phyloP scores from a whole-genome alignment of 2,113 vertebrate genomes.

The Sula dactylatra region DNA sequence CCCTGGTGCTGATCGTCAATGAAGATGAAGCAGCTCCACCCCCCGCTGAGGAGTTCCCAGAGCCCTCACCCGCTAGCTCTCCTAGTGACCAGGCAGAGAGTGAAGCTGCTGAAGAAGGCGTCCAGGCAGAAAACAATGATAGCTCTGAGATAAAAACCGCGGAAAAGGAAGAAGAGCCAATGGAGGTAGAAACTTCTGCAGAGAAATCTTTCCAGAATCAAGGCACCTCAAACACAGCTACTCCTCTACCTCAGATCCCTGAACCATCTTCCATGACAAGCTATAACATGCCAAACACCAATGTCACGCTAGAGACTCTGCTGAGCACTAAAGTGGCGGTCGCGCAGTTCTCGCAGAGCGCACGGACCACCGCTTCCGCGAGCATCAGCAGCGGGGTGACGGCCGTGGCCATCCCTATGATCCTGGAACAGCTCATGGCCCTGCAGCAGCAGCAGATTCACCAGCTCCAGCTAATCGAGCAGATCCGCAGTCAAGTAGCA shows the following conservation, averaged over 20 bases:
- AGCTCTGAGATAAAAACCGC: slow-evolving; percentile 75
- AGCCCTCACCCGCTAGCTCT: slow-evolving; percentile 87
- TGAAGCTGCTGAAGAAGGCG: slow-evolving; percentile 85
- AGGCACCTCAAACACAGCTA: slow-evolving; percentile 78
- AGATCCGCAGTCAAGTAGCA: slow-evolving; percentile 96
- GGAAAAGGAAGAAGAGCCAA: slow-evolving; percentile 89
- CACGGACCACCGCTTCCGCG: slow-evolving; percentile 68
- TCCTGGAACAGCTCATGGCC: slow-evolving; percentile 95
- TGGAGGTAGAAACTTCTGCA: slow-evolving; percentile 87
- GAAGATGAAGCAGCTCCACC: slow-evolving; percentile 89
- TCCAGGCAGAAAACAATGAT: slow-evolving; percentile 78
- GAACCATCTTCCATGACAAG: slow-evolving; percentile 77
- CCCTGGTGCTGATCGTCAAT: slow-evolving; percentile 91
- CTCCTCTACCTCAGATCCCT: slow-evolving; percentile 84
- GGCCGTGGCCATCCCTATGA: slow-evolving; percentile 92
- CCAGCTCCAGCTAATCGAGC: slow-evolving; percentile 97
- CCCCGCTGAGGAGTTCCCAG: slow-evolving; percentile 80
- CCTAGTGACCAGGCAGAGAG: slow-evolving; percentile 88
- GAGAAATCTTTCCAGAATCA: slow-evolving; percentile 81
- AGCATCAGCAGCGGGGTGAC: slow-evolving; percentile 74
- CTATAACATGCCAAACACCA: slow-evolving; percentile 95
- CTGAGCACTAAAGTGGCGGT: slow-evolving; percentile 97
- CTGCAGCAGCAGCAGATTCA: slow-evolving; percentile 97
- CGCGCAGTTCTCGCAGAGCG: slow-evolving; percentile 92
- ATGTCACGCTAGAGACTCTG: slow-evolving; percentile 95